Conservation (phyloP, 2,113 vertebrate genomes). For the Camelus bactrianus region DNA sequence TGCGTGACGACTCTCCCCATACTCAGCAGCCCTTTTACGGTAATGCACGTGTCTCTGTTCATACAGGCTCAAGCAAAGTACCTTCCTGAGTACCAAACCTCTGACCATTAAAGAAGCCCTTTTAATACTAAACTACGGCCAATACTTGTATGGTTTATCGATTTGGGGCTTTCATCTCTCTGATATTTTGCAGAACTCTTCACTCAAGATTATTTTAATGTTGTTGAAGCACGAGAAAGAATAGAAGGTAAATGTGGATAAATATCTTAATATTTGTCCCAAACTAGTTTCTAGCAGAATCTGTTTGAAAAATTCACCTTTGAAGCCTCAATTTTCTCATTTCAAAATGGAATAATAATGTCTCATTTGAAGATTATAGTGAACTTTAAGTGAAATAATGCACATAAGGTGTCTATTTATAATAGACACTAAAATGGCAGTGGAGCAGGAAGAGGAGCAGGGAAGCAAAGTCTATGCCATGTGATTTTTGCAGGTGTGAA, state of each 20-base stretch:
- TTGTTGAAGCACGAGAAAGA: background rate
- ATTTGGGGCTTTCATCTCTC: background rate
- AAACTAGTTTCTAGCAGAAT: background rate
- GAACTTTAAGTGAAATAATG: background rate
- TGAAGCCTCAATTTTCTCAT: background rate
- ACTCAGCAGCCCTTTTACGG: background rate
- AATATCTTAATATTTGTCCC: background rate
- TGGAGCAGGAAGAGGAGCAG: background rate
- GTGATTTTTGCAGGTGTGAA: background rate
- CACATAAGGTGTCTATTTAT: background rate
- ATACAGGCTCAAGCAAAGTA: background rate
- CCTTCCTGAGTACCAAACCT: background rate
- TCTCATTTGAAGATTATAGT: background rate
- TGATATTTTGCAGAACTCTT: background rate
- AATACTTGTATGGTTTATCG: background rate
- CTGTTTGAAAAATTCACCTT: background rate
- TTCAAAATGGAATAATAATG: background rate
- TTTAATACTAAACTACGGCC: background rate
- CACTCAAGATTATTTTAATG: background rate
- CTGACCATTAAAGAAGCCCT: background rate
- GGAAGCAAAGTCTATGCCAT: background rate
- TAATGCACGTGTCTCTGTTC: background rate
- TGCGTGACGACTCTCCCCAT: background rate
- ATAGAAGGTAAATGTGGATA: background rate
- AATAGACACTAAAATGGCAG: background rate